Conservation (phyloP, 2,888 invertebrate species). For the Sinelater perroti region DNA sequence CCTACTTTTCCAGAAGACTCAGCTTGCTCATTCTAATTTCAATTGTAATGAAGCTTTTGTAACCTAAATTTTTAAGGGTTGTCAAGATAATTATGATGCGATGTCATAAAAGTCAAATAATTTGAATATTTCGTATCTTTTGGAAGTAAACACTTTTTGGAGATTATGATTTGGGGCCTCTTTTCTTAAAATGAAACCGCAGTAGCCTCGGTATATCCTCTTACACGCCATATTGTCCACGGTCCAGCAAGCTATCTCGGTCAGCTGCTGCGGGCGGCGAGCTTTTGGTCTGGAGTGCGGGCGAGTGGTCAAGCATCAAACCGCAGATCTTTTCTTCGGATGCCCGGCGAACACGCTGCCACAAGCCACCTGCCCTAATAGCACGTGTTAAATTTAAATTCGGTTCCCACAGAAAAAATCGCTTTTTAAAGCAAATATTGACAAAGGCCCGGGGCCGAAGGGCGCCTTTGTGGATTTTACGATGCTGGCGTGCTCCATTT, state of each 20-base stretch:
- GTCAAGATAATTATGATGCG: too few relatives aligned
- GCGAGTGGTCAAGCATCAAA: slow-evolving; percentile 39
- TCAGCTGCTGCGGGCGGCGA: slow-evolving; percentile 33
- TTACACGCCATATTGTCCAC: slow-evolving; percentile 24
- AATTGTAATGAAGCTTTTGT: too few relatives aligned
- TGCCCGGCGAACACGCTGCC: slow-evolving; percentile 25
- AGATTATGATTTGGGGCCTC: too few relatives aligned
- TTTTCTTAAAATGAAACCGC: too few relatives aligned
- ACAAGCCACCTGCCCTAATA: slow-evolving; percentile 33
- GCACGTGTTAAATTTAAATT: slow-evolving; percentile 36
- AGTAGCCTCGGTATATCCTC: too few relatives aligned
- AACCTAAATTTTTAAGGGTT: too few relatives aligned
- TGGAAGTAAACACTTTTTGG: too few relatives aligned
- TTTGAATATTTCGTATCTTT: too few relatives aligned
- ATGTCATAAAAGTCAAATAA: too few relatives aligned
- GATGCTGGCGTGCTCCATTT: neutral
- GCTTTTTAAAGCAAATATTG: slow-evolving; percentile 19
- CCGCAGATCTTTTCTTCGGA: slow-evolving; percentile 34
- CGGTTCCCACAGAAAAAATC: slow-evolving; percentile 23
- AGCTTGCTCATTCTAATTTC: too few relatives aligned
- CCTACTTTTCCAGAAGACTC: too few relatives aligned
- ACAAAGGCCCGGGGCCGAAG: slow-evolving; percentile 16
- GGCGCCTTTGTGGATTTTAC: slow-evolving; percentile 16
- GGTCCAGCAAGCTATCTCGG: slow-evolving; percentile 27
- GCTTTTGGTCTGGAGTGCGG: slow-evolving; percentile 23